Evolutionary conservation across 37 sponge, comb jelly and placozoan species (phyloP).

Genomic region (Hormiphora californensis): DNA sequence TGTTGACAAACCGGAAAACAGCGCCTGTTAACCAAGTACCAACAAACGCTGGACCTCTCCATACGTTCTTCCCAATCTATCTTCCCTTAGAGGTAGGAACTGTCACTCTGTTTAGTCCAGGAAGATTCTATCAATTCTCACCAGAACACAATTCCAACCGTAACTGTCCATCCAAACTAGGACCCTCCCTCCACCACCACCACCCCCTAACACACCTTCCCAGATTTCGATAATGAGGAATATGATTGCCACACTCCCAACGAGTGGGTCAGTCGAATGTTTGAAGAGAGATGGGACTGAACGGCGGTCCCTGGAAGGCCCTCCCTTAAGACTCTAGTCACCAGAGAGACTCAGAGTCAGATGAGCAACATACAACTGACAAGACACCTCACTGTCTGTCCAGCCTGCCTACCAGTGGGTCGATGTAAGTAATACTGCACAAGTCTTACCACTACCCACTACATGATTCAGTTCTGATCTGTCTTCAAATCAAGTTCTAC

Average conservation of each 20-base stretch:
- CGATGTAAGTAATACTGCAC: conserved; percentile 60
- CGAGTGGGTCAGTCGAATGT: conserved; percentile 73
- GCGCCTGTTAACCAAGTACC: conserved; percentile 50
- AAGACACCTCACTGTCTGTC: neutral
- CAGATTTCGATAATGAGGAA: conserved; percentile 93
- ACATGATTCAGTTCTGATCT: too few species aligned
- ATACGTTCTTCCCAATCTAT: conserved; percentile 74
- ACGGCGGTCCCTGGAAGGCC: conserved; percentile 84
- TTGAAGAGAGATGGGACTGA: too few species aligned
- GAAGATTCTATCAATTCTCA: too few species aligned
- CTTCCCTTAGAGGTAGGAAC: conserved; percentile 88
- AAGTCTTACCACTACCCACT: too few species aligned
- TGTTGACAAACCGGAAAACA: conserved; percentile 22
- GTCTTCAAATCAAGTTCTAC: too few species aligned
- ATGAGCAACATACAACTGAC: neutral
- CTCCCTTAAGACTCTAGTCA: conserved; percentile 57
- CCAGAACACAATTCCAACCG: too few species aligned
- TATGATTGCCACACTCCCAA: conserved; percentile 83
- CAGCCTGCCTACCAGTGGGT: conserved; percentile 75
- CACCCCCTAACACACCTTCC: neutral
- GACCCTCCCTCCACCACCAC: neutral
- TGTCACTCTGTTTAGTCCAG: too few species aligned
- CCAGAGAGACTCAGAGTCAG: conserved; percentile 52
- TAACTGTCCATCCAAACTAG: too few species aligned
- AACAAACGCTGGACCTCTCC: conserved; percentile 34